Base-by-base conservation (phyloP, 1,140 invertebrate genomes). In the Atopsyche davidsoni region DNA sequence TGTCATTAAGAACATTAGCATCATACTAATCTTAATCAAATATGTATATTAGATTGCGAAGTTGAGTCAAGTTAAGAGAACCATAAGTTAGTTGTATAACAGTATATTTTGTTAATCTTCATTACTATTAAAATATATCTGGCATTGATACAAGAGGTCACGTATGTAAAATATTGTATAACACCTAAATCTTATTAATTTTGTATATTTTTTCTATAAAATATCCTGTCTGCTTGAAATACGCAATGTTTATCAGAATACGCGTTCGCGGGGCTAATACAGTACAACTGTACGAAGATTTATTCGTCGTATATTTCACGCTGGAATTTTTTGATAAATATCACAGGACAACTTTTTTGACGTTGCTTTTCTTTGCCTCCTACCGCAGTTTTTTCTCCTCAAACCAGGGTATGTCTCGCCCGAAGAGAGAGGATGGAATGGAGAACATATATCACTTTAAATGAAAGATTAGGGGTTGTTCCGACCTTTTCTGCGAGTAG, bases 271-370 rank as follows among this genome's bases (percentile, higher is more conserved):
- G 38, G 16, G 19, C 25, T 53, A 53, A 53, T 53, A 48, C 39
- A 53, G 19, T 40, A 22, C 42, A 28, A 16, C 32, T n/a, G n/a
- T n/a, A 36, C 4, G 44, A 28, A 46, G 50, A 57, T 57, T 57
- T 52, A 52, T 52, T 47, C 31, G 35, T 31, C 9, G 44, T 34
- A 57, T 57, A 52, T 57, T 57, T 57, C 45, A 49, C 50, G 54
- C 39, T 46, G 21, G 49, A 44, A 50, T 50, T 50, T 55, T 57
- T 56, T 57, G 55, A 57, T 53, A 57, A 57, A 57, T 57, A 53
- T 53, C 55, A 53, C 55, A 57, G 52, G 55, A 57, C 50, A 57
- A 57, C 55, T 57, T 57, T 57, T 57, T 57, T 57, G 55, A 57
- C 55, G 36, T 57, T 46, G 46, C 46, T 45, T 57, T 57, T 53